Evolutionary conservation across 2,888 invertebrate genomes (phyloP), one percentile per base, ranked within the genome.

Genomic region (Leptinotarsa tumamoca): DNA sequence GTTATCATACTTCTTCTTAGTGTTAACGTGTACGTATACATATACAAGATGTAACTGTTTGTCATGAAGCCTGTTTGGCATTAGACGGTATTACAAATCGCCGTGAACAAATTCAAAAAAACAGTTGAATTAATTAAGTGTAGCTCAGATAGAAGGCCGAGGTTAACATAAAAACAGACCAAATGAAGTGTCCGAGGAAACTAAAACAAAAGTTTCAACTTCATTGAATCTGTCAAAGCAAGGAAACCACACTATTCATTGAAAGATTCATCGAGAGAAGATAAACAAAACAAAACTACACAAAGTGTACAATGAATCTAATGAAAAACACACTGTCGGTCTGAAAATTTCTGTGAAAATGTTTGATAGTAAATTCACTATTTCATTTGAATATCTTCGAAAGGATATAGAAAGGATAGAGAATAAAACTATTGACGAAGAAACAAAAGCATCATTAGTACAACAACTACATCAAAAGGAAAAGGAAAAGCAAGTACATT

Each of bases 341-440:
- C 27, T 27, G 5, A 27, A 4, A 75, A 72, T 73, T 15, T 78
- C 63, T 15, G 77, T 68, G 4, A 51, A 50, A 15, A 77, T 75
- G 63, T 80, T 80, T 71, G 70, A 71, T 21, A 75, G 51, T 51
- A 67, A 80, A 27, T 78, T 80, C 67, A 23, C 3, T 3, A 23
- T 23, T 23, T 23, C 23, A 23, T 23, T 23, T 3, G 23, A 0
- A 23, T 23, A 23, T 23, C 74, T 75, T 33, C 72, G 78, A 10
- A 77, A 72, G 18, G 73, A 75, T n/a, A n/a, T n/a, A n/a, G n/a
- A n/a, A n/a, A n/a, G n/a, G 21, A 51, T 1, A 33, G 68, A 68
- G 3, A 51, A n/a, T 18, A 67, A 50, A 21, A 21, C 43, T 13
- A n/a, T n/a, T 5, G 5, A 27, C 27, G 27, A 27, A 27, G 1